Evolutionary conservation across 2,113 vertebrate species (phyloP), one percentile per base, ranked within the genome.

Genomic region (Ovis canadensis): DNA sequence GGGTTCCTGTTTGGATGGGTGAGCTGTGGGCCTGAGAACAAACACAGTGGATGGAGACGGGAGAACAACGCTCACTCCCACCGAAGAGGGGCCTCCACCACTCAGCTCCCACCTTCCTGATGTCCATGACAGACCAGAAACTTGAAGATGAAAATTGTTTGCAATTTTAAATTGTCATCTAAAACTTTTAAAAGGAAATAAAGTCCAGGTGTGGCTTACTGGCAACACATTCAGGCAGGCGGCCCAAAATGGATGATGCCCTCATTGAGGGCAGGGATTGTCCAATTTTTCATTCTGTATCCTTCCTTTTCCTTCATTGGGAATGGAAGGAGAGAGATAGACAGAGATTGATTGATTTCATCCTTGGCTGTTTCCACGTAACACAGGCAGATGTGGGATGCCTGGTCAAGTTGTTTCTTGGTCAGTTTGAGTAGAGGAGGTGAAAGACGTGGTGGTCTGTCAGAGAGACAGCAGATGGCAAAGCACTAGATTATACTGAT

Each of bases 391-490:
- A 82, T 11, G 36, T 5, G 10, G 8, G 21, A 31, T 0, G 0
- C 36, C 33, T 45, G 82, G 27, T 45, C 21, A 29, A 23, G 27
- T 23, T 48, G 16, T 23, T 1, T 64, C 62, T 33, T 67, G 33
- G 62, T 48, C 36, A 14, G 5, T 45, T 5, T 64, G 88, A 59
- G 23, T 50, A 59, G 21, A 29, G 9, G 12, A 31, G 16, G 25
- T 19, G 16, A 43, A 29, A 40, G 23, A 54, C 7, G 0, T 10
- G 0, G 57, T 3, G 0, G 57, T 4, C 0, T 16, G 3, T 43
- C 17, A 33, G 60, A 62, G 87, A 19, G 64, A 40, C 23, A 45
- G n/a, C 13, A 27, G 80, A 25, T 6, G 33, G 43, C 57, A 50
- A 36, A n/a, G 13, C 50, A 2, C 23, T 40, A 14, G 36, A 60